A percentile compares a stretch with the other conserved stretches of the same genome.
Conservation (phyloP, 2,113 vertebrate genomes). For the Phaethornis superciliosus region DNA sequence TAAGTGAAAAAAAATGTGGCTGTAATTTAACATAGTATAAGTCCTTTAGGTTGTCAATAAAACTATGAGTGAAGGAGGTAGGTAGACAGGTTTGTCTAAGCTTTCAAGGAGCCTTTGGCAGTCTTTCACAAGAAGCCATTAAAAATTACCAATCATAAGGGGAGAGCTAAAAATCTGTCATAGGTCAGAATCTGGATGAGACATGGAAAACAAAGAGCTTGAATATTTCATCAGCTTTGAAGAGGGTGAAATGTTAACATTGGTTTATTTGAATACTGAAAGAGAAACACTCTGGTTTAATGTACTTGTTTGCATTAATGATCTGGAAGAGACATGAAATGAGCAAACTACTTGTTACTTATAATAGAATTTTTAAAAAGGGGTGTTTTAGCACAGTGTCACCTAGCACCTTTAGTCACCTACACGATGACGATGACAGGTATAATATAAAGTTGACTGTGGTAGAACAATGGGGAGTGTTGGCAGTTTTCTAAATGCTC, state of each 20-base stretch:
- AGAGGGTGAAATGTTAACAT: not conserved
- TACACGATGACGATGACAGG: too few species aligned
- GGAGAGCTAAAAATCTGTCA: not conserved
- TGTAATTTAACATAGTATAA: not conserved
- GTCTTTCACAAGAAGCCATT: not conserved
- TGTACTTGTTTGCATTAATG: not conserved
- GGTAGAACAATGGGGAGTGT: not conserved
- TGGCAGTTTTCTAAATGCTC: not conserved
- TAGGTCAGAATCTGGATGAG: not conserved
- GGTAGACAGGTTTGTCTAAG: not conserved
- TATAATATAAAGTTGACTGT: not conserved
- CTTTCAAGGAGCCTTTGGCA: not conserved
- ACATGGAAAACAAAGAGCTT: not conserved
- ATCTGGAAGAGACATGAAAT: not conserved
- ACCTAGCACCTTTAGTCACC: too few species aligned
- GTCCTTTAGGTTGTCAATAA: not conserved
- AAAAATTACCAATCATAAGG: not conserved
- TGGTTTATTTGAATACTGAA: not conserved
- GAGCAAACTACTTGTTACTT: not conserved
- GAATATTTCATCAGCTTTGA: not conserved
- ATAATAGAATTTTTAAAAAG: not conserved
- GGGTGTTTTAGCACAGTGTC: not conserved
- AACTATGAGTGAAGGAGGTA: not conserved
- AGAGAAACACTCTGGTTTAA: not conserved
- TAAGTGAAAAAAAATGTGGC: not conserved